A percentile compares a stretch with the other conserved stretches of the same genome.
phyloP scores from a whole-genome alignment of 23 tunicate genomes.

The Pegea sp. region DNA sequence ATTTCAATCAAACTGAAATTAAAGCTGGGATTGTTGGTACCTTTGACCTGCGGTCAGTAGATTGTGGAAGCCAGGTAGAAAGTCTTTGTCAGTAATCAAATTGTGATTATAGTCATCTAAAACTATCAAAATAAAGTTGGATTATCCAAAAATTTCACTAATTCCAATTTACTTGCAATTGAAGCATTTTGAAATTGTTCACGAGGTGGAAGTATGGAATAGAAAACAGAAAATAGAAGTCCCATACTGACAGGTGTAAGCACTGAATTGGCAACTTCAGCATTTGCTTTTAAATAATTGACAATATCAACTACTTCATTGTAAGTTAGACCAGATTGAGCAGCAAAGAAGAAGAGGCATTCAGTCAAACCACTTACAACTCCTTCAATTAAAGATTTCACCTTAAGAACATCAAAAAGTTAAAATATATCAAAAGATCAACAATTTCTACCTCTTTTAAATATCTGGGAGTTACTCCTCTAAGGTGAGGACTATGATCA shows the following conservation, averaged over 20 bases:
- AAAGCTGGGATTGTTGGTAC: too few relatives aligned
- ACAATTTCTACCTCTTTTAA: not conserved
- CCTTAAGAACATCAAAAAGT: too few relatives aligned
- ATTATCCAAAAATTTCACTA: too few relatives aligned
- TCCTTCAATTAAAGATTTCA: too few relatives aligned
- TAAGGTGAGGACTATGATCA: not conserved
- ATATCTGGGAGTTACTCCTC: not conserved
- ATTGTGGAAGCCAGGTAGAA: too few relatives aligned
- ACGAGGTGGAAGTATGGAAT: conserved; percentile 34
- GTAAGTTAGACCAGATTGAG: conserved; percentile 40
- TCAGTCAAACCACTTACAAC: conserved; percentile 56
- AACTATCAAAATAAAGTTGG: too few relatives aligned
- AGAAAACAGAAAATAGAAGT: conserved; percentile 35
- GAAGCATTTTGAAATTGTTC: not conserved
- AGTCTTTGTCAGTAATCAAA: too few relatives aligned
- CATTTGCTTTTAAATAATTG: conserved; percentile 21
- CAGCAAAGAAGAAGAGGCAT: conserved; percentile 60
- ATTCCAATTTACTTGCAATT: conserved; percentile 3
- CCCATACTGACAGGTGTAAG: conserved; percentile 21
- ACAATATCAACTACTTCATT: conserved; percentile 24
- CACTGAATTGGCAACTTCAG: conserved; percentile 27
- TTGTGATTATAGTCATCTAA: too few relatives aligned
- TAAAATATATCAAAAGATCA: not conserved
- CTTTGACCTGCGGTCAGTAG: too few relatives aligned
- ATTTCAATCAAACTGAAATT: too few relatives aligned